phyloP scores from a whole-genome alignment of 2,888 invertebrate genomes.

The Notodonta ziczac region DNA sequence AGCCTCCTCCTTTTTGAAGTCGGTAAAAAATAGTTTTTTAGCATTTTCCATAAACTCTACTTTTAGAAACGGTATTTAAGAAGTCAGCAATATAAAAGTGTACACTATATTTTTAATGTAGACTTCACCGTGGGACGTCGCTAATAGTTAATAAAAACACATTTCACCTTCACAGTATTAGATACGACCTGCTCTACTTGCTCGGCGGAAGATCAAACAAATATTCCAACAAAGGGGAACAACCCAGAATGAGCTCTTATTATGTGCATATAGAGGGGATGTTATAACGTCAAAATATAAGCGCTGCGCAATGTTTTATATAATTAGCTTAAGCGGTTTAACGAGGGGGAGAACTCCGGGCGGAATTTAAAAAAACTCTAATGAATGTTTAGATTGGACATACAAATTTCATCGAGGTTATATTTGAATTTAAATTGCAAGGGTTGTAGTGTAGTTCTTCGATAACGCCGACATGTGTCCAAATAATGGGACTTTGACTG shows the following conservation, averaged over 20 bases:
- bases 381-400: slow-evolving; percentile 81
- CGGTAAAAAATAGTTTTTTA: no score
- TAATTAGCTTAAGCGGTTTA: slow-evolving; percentile 83
- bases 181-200: slow-evolving; percentile 50
- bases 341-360: slow-evolving; percentile 62
- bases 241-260: slow-evolving; percentile 65
- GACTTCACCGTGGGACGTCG: neutral
- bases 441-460: slow-evolving; percentile 59
- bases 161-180: slow-evolving; percentile 35
- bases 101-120: neutral
- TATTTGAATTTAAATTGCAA: slow-evolving; percentile 75
- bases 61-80: no score
- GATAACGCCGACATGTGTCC: slow-evolving; percentile 72
- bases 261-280: slow-evolving; percentile 68
- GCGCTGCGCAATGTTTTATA: slow-evolving; percentile 73
- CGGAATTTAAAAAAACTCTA: slow-evolving; percentile 63
- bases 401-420: slow-evolving; percentile 63
- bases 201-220: slow-evolving; percentile 77
- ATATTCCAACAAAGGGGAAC: slow-evolving; percentile 69
- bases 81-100: no score
- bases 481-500: slow-evolving; percentile 59
- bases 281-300: slow-evolving; percentile 59
- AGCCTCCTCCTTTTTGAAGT: no score
- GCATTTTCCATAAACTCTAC: no score
- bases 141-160: slow-evolving; percentile 31